phyloP scores from a whole-genome alignment of 2,113 vertebrate species.

The Tinamus guttatus region DNA sequence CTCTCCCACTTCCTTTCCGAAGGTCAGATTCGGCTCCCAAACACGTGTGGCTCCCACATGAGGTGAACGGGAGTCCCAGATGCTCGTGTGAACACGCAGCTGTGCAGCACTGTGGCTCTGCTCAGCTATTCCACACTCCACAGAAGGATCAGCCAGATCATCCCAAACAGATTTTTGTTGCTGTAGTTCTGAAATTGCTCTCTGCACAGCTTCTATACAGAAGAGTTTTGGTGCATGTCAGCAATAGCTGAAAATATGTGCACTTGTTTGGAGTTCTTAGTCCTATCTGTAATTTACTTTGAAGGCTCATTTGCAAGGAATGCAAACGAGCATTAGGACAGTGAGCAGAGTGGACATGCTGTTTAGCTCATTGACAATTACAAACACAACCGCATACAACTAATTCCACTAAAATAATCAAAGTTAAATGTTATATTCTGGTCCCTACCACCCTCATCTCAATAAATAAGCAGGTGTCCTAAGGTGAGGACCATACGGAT shows the following conservation, averaged over 20 bases:
- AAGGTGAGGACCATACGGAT: neutral
- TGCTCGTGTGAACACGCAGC: neutral
- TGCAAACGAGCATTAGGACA: too few species aligned
- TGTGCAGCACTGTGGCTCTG: neutral
- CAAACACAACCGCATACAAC: neutral
- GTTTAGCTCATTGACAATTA: neutral
- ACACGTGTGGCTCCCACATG: constrained; percentile 4
- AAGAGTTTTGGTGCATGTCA: neutral
- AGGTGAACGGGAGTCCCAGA: constrained; percentile 28
- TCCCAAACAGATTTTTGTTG: neutral
- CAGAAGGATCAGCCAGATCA: neutral
- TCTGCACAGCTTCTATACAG: neutral
- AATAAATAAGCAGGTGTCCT: neutral
- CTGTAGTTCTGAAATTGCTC: neutral
- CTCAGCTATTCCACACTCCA: neutral
- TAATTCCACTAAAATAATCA: constrained; percentile 6
- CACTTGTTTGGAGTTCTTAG: neutral
- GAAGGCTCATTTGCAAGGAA: neutral
- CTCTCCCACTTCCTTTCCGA: constrained; percentile 49
- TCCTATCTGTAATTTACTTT: neutral
- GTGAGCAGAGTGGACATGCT: neutral
- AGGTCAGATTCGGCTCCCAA: constrained; percentile 18
- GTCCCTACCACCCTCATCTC: neutral
- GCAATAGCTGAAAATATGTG: neutral
- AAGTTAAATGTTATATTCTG: neutral